Conservation (phyloP, 2,113 vertebrate genomes). For the Ursus arctos region DNA sequence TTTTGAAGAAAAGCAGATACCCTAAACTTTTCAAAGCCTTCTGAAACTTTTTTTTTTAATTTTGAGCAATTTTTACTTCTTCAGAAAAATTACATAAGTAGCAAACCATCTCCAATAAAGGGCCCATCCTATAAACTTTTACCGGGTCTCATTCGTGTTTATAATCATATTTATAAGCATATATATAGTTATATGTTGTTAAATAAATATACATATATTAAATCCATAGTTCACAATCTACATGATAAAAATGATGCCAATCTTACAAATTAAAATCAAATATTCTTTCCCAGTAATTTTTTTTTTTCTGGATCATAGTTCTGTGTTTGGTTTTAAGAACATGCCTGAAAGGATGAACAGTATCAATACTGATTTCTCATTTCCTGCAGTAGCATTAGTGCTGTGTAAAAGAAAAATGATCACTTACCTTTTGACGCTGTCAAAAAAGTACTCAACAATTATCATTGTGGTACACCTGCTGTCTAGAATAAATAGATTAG, state of each 20-base stretch:
- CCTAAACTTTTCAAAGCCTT: neutral
- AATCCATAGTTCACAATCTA: neutral
- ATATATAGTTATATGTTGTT: neutral
- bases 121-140: neutral
- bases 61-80: constrained; percentile 18
- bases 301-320: constrained; percentile 38
- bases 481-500: constrained; percentile 89
- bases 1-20: neutral
- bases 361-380: constrained; percentile 75
- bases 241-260: neutral
- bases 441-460: constrained; percentile 91
- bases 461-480: constrained; percentile 87
- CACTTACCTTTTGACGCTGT: constrained; percentile 87
- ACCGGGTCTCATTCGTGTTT: neutral
- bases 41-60: neutral
- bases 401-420: constrained; percentile 86
- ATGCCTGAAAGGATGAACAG: constrained; percentile 83
- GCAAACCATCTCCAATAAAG: neutral
- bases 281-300: neutral
- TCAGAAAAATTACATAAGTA: constrained; percentile 45
- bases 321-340: constrained; percentile 72
- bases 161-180: neutral
- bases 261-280: neutral
- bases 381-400: constrained; percentile 86
- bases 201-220: neutral